Evolutionary conservation across 64 coral and sea anemone genomes (phyloP), one percentile per base, ranked within the genome.

Genomic region (Stichodactyla mertensii): DNA sequence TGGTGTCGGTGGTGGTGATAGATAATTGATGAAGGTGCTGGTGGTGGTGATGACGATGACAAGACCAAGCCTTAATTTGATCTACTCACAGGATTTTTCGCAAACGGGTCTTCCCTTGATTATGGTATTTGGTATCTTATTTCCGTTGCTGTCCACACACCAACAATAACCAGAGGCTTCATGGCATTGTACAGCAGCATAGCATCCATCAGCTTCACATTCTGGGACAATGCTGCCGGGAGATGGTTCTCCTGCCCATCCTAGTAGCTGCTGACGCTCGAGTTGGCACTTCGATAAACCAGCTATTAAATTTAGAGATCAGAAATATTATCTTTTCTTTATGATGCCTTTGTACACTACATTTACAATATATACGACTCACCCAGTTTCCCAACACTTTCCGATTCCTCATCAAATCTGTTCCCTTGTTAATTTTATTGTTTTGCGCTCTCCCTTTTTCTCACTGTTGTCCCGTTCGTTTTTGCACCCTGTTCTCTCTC

Each of bases 91-190:
- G 55, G 55, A 14, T 84, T 84, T 84, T 20, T 84, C 87, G 62
- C 92, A 93, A 20, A 86, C 88, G 10, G 91, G 87, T 54, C 85
- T 89, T 56, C 90, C 94, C 71, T 16, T 20, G 6, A 88, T 87
- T 52, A 82, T 91, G 11, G 93, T 91, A 8, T 85, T 64, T 20
- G 82, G 81, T 18, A 92, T 79, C 31, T 89, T 77, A 14, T 86
- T 86, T 19, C 93, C 93, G 84, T 87, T 92, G 15, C 79, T 59
- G 54, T 95, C 87, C 6, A 92, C 93, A 79, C 93, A 95, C 90
- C 93, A 95, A 31, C 93, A 95, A 16, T 89, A 54, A 55, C 71
- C 52, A 26, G 22, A 56, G 51, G 84, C 62, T 1, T 11, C 22
- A 31, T 66, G 54, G 11, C 93, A 95, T 12, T 95, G 93, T 19